Conservation (phyloP, 1,140 invertebrate species). For the Apis laboriosa region DNA sequence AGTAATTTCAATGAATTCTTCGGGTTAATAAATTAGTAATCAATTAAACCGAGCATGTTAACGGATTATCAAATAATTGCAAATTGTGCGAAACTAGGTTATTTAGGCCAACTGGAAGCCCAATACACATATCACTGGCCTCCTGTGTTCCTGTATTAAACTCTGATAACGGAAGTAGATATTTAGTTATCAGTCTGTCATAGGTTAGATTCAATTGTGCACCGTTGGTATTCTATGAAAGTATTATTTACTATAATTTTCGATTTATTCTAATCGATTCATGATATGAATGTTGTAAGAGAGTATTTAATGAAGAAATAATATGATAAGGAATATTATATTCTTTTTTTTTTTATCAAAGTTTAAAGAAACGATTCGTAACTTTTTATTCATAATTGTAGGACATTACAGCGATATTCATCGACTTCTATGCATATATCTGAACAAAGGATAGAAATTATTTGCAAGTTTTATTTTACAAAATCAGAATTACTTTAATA, state of each 20-base stretch:
- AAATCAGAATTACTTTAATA: too few species aligned
- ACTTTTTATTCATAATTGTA: too few species aligned
- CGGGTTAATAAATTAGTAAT: constrained; percentile 37
- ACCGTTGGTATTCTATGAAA: not conserved
- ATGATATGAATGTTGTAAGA: too few species aligned
- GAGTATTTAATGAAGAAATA: too few species aligned
- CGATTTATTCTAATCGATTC: too few species aligned
- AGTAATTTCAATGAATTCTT: constrained; percentile 39
- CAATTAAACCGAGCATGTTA: constrained; percentile 36
- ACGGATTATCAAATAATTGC: constrained; percentile 45
- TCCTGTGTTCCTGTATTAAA: not conserved
- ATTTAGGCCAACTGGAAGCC: constrained; percentile 3
- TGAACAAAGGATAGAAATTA: too few species aligned
- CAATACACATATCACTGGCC: constrained; percentile 6
- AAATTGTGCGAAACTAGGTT: constrained; percentile 35
- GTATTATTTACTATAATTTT: not conserved
- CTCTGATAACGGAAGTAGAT: not conserved
- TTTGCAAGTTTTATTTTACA: too few species aligned
- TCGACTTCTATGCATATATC: too few species aligned
- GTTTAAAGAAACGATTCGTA: too few species aligned
- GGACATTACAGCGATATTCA: too few species aligned
- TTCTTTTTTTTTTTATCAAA: too few species aligned
- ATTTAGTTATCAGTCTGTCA: constrained; percentile 35
- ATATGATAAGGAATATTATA: too few species aligned
- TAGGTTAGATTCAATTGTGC: not conserved